phyloP scores from a whole-genome alignment of 2,797 vertebrate genomes.

The Epinephelus awoara region DNA sequence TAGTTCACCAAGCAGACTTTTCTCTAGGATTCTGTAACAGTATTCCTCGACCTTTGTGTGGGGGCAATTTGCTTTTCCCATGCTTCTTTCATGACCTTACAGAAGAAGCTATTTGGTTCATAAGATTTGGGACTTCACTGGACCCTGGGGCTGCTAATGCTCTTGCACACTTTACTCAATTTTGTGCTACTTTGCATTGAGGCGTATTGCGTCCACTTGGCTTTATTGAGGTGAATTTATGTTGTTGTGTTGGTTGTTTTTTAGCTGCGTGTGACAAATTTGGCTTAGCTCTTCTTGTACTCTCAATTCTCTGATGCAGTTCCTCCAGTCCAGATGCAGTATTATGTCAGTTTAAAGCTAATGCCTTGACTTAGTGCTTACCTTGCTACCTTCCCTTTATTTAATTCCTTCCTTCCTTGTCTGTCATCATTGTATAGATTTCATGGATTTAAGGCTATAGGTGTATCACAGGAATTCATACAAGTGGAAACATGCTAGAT shows the following conservation, averaged over 20 bases:
- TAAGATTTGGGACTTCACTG: conserved; percentile 40
- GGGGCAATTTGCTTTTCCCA: conserved; percentile 58
- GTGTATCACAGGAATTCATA: background rate
- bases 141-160: conserved; percentile 20
- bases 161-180: background rate
- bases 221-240: background rate
- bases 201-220: background rate
- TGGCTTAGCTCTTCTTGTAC: background rate
- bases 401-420: background rate
- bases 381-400: background rate
- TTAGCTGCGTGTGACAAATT: background rate
- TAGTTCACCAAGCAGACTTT: conserved; percentile 51
- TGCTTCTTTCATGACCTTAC: conserved; percentile 52
- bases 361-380: background rate
- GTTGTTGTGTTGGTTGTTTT: background rate
- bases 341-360: background rate
- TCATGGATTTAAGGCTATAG: background rate
- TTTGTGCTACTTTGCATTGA: conserved; percentile 19
- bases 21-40: conserved; percentile 26
- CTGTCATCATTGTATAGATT: background rate
- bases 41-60: conserved; percentile 52
- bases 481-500: background rate
- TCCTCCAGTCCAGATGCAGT: background rate
- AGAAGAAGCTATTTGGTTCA: conserved; percentile 49
- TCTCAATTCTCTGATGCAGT: background rate